Base-by-base conservation (phyloP, 2,113 vertebrate species). In the Camelus dromedarius region DNA sequence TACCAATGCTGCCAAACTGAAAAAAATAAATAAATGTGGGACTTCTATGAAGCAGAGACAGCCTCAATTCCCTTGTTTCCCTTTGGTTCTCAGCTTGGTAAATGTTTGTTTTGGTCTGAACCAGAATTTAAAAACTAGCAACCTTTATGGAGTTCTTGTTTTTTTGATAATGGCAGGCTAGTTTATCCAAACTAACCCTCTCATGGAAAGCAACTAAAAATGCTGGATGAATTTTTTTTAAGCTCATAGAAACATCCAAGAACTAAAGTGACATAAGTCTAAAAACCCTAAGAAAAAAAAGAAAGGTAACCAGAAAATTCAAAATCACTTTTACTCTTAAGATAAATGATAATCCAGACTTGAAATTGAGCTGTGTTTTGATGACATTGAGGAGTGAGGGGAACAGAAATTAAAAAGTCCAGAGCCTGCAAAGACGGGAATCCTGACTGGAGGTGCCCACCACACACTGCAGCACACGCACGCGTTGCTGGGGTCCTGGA, bases 251-350 rank as follows among this genome's bases (percentile, higher is more conserved):
- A 85, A 66, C 69, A 58, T 94, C 58, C 18, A 67, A 67, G 64
- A 91, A 86, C 56, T 66, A 86, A 80, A 91, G 8, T 87, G 67
- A 91, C 38, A 46, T n/a, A 46, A 87, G 20, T 62, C 24, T 48
- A 94, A 82, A 94, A 82, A 80, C 30, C 24, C 46, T 73, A 72
- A 79, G 35, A 64, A 56, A 90, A 85, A 77, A 82, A 50, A 88
- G 42, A 83, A 92, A 82, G 5, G 28, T 48, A 67, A 89, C 50
- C 70, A 48, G 38, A 89, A 56, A 67, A 62, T 76, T 75, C 67
- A 69, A 35, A 96, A 50, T 60, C 20, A 52, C n/a, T n/a, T 91
- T 76, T 91, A 28, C 42, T 82, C 60, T 69, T 46, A 54, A 91
- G 58, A 58, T 66, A 88, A 32, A 52, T 35, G 67, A 46, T 70